Evolutionary conservation across 30 jellyfish, hydroid and myxozoan species (phyloP).

Genomic region (Turritopsis rubra): DNA sequence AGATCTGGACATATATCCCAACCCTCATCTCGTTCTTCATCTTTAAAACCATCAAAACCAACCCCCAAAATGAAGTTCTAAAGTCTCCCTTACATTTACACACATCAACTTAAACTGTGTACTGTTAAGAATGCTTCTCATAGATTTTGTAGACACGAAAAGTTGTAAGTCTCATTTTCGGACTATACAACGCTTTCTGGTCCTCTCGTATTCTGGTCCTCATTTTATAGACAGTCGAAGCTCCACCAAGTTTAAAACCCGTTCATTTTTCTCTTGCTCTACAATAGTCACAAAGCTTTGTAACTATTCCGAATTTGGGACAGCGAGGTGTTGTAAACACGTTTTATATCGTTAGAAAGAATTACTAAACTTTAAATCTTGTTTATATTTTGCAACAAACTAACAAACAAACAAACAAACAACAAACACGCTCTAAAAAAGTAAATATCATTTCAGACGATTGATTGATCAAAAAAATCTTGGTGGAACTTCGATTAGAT

Average conservation of each 20-base stretch:
- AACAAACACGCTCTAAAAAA: conserved; percentile 13
- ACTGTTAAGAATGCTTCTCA: not conserved
- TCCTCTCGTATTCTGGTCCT: too few species aligned
- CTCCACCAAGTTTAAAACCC: conserved; percentile 8
- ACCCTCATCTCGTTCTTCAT: not conserved
- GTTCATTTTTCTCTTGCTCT: not conserved
- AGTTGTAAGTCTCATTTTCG: conserved; percentile 17
- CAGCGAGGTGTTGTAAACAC: not conserved
- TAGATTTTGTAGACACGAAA: not conserved
- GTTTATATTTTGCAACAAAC: not conserved
- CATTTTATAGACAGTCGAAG: too few species aligned
- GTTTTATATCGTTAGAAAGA: too few species aligned
- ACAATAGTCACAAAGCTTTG: not conserved
- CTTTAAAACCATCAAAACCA: not conserved
- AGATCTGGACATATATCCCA: not conserved
- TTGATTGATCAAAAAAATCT: not conserved
- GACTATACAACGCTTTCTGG: conserved; percentile 12
- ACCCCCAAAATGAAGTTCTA: not conserved
- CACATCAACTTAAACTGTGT: not conserved
- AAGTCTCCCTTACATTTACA: too few species aligned
- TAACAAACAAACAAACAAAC: not conserved
- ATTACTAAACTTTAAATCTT: too few species aligned
- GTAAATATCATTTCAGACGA: not conserved
- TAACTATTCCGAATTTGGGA: conserved; percentile 15
- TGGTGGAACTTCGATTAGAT: conserved; percentile 14